Conservation (phyloP, 2,113 vertebrate species). For the Corythoichthys intestinalis region DNA sequence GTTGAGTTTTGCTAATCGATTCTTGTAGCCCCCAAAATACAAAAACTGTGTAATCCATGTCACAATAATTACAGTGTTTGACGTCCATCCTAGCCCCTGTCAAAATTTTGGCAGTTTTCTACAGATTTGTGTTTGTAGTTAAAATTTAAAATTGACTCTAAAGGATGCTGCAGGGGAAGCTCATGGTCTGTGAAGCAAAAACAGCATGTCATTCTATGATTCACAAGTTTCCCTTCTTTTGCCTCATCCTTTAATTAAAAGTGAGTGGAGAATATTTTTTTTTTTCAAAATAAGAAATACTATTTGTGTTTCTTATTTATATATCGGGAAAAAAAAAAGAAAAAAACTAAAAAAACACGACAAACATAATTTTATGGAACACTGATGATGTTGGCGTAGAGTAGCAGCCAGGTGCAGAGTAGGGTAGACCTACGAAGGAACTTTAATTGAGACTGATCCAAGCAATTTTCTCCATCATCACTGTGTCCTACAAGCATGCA, state of each 20-base stretch:
- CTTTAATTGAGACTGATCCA: constrained; percentile 2
- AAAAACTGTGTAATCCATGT: background rate
- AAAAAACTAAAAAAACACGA: background rate
- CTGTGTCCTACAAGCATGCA: constrained; percentile 1
- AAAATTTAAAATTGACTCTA: constrained; percentile 36
- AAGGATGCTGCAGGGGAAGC: constrained; percentile 30
- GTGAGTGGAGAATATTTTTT: background rate
- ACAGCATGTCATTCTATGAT: constrained; percentile 20
- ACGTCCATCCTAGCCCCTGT: constrained; percentile 14
- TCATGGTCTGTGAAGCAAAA: constrained; percentile 30
- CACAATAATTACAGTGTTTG: constrained; percentile 19
- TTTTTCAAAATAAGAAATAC: background rate
- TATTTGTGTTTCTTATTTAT: background rate
- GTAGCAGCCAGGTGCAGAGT: background rate
- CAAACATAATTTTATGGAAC: background rate
- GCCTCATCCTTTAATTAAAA: constrained; percentile 16
- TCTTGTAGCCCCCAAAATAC: background rate
- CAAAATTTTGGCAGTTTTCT: constrained; percentile 26
- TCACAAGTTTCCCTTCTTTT: constrained; percentile 16
- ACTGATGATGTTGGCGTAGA: background rate
- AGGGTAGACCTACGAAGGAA: background rate
- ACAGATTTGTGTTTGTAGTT: background rate
- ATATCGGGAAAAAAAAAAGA: background rate
- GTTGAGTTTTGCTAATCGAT: too few species aligned
- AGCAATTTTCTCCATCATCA: constrained; percentile 12